Base-by-base conservation (phyloP, 2,797 vertebrate genomes). In the Hyperoplus lanceolatus region DNA sequence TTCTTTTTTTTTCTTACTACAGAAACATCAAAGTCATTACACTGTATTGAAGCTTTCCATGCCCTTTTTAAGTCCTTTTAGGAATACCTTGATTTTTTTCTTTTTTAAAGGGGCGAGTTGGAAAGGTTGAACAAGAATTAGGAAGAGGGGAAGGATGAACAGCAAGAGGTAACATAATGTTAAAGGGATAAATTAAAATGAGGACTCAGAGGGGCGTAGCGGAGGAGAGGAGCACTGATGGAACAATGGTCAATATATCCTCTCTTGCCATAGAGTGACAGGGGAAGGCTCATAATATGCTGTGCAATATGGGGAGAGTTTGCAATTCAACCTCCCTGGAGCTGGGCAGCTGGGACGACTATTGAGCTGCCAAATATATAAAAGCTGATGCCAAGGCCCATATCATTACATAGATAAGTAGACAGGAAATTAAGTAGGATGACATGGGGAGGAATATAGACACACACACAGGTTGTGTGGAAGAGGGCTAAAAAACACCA, bases 341-440 rank as follows among this genome's bases (percentile, higher is more conserved):
- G 69, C 72, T 41, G 65, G n/a, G 56, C 57, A 69, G 66, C 73
- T 58, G 63, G 61, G 66, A 61, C 74, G 67, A 76, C 75, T 85
- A 77, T 72, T 81, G 66, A 77, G 75, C 69, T 73, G 60, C 51
- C 3, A n/a, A 79, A 69, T 81, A 77, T 60, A 81, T 80, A 61
- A 88, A 84, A 70, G 68, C 57, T 16, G 46, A 61, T 73, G 66
- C 71, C 53, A 49, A 80, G 57, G 76, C 38, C 57, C 46, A 21
- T 74, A 73, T 59, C n/a, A 69, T 73, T 70, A 62, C 70, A 73
- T 50, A 87, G 82, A 83, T 86, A 82, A 81, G 85, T 73, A 78
- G 64, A 74, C 84, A 87, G 82, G 86, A 89, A 89, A 88, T 87
- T 45, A 85, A 88, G 50, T 56, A 36, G 67, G 58, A 72, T 61